phyloP scores from a whole-genome alignment of 2,797 vertebrate species.

The Notoglanidium macrostoma region DNA sequence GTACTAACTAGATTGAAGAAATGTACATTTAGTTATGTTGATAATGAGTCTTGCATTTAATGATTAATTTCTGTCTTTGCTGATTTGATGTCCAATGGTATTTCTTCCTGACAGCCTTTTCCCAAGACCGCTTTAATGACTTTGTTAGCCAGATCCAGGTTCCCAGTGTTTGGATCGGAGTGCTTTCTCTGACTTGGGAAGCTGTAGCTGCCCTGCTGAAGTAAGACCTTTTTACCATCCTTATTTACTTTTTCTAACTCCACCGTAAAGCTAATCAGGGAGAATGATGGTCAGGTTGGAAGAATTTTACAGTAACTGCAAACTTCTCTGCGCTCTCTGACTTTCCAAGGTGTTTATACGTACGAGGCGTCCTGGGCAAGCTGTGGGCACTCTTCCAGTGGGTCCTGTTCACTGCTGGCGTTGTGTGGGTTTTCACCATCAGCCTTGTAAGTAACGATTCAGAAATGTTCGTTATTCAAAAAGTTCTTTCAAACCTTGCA shows the following conservation, averaged over 20 bases:
- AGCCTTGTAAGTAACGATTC: slow-evolving; percentile 76
- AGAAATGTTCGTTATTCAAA: background rate
- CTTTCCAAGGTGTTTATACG: slow-evolving; percentile 66
- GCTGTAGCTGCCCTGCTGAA: slow-evolving; percentile 73
- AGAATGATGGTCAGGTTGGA: background rate
- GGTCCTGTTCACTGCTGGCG: slow-evolving; percentile 61
- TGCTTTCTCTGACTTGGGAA: slow-evolving; percentile 80
- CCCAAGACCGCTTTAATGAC: slow-evolving; percentile 75
- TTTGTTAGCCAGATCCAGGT: slow-evolving; percentile 72
- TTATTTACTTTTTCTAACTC: background rate
- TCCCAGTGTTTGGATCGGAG: slow-evolving; percentile 76
- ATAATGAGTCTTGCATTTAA: background rate
- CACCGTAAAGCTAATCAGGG: background rate
- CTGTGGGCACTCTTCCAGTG: slow-evolving; percentile 73
- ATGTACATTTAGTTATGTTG: background rate
- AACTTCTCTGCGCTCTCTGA: background rate
- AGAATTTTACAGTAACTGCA: background rate
- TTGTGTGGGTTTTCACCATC: slow-evolving; percentile 71
- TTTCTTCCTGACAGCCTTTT: slow-evolving; percentile 72
- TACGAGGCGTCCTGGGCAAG: slow-evolving; percentile 72
- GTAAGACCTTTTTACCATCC: slow-evolving; percentile 60
- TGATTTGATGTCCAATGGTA: background rate
- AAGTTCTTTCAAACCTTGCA: background rate
- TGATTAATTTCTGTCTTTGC: background rate
- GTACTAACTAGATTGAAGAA: background rate